Percentiles rank a stretch among this genome's conserved stretches.
Evolutionary conservation across 1,140 invertebrate species (phyloP).

Genomic region (Macrostomum lignano): DNA sequence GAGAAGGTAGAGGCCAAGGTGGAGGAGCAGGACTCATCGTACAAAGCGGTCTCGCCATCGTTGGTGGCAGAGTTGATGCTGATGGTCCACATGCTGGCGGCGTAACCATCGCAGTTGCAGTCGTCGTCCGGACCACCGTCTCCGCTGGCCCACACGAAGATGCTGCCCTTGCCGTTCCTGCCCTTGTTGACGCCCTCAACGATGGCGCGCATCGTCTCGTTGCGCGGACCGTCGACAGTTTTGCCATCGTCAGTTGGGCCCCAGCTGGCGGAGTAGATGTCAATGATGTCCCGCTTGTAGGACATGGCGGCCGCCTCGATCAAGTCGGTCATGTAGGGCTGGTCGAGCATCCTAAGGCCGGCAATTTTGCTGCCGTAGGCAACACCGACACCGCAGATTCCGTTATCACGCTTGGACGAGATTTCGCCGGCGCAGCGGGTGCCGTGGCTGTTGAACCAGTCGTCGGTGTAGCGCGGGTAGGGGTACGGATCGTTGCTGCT

Average conservation of each 20-base stretch:
- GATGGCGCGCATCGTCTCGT: constrained; percentile 43
- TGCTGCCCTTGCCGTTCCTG: constrained; percentile 19
- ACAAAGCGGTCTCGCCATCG: constrained; percentile 59
- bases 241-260: constrained; percentile 51
- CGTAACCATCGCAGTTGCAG: constrained; percentile 34
- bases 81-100: constrained; percentile 97
- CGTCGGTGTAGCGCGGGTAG: constrained; percentile 76
- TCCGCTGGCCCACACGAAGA: constrained; percentile 31
- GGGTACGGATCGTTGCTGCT: constrained; percentile 86
- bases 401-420: constrained; percentile 53
- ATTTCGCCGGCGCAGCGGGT: constrained; percentile 93
- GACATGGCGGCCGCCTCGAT: constrained; percentile 84
- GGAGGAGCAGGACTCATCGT: constrained; percentile 25
- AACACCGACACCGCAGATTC: constrained; percentile 79
- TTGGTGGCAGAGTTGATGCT: constrained; percentile 98
- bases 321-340: constrained; percentile 47
- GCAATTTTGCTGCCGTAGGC: constrained; percentile 61
- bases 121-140: constrained; percentile 20
- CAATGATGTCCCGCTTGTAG: constrained; percentile 73
- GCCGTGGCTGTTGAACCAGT: constrained; percentile 85
- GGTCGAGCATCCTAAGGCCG: constrained; percentile 74
- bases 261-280: constrained; percentile 94
- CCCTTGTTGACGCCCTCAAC: constrained; percentile 30
- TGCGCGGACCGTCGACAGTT: constrained; percentile 57
- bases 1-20: constrained; percentile 26